Evolutionary conservation across 2,888 invertebrate species (phyloP).

Genomic region (Venusia cambrica): DNA sequence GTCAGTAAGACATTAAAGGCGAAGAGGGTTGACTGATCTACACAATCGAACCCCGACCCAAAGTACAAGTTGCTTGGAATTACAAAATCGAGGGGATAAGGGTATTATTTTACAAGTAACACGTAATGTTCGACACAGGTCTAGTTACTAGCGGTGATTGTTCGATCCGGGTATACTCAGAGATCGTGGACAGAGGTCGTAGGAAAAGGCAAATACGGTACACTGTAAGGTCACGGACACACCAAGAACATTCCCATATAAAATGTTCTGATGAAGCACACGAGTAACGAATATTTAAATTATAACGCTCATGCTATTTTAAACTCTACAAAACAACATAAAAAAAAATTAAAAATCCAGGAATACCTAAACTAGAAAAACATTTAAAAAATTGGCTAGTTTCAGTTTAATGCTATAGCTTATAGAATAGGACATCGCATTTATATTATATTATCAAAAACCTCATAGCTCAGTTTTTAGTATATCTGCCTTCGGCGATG

Average conservation of each 20-base stretch:
- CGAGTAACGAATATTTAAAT: not conserved
- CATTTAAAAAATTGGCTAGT: too few species aligned
- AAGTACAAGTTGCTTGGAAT: slow-evolving; percentile 5
- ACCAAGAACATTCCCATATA: slow-evolving; percentile 8
- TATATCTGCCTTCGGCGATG: too few species aligned
- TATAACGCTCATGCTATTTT: slow-evolving; percentile 1
- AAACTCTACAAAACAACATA: slow-evolving; percentile 8
- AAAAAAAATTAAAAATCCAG: too few species aligned
- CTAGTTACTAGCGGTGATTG: slow-evolving; percentile 17
- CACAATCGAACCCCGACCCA: not conserved
- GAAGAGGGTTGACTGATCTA: too few species aligned
- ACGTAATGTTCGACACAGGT: slow-evolving; percentile 5
- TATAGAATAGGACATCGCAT: too few species aligned
- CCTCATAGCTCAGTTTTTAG: too few species aligned
- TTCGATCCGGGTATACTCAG: slow-evolving; percentile 12
- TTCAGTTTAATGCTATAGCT: too few species aligned
- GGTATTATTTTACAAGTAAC: slow-evolving; percentile 18
- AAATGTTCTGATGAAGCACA: slow-evolving; percentile 1
- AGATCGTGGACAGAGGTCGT: slow-evolving; percentile 26
- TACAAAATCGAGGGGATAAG: slow-evolving; percentile 11
- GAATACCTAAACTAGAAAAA: too few species aligned
- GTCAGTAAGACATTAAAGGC: too few species aligned
- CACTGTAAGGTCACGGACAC: slow-evolving; percentile 15
- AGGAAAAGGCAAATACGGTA: slow-evolving; percentile 24
- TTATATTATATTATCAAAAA: too few species aligned